phyloP scores from a whole-genome alignment of 2,888 invertebrate genomes.

The Caenorhabditis afra region DNA sequence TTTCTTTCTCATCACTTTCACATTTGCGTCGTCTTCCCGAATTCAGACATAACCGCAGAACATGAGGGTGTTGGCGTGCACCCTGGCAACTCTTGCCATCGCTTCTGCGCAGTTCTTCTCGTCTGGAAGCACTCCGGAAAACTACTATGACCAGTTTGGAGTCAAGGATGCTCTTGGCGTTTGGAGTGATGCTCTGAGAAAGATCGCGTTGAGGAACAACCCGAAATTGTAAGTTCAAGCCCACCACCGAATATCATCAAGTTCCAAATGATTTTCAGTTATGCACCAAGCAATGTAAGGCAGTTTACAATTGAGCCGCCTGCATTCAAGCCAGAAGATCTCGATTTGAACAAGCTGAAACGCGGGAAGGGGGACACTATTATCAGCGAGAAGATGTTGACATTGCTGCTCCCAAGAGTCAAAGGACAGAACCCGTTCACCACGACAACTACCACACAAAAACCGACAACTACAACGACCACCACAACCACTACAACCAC shows the following conservation, averaged over 20 bases:
- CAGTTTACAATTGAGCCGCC: slow-evolving; percentile 59
- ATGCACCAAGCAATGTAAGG: slow-evolving; percentile 36
- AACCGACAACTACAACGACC: slow-evolving; percentile 37
- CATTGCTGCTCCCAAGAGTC: slow-evolving; percentile 66
- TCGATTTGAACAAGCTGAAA: slow-evolving; percentile 52
- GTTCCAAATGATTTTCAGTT: slow-evolving; percentile 23
- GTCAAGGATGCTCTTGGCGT: slow-evolving; percentile 66
- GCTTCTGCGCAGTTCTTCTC: slow-evolving; percentile 56
- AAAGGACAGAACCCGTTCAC: slow-evolving; percentile 65
- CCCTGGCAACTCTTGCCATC: slow-evolving; percentile 34
- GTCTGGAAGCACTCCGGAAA: slow-evolving; percentile 39
- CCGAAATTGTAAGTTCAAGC: slow-evolving; percentile 50
- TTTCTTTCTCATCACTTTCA: slow-evolving; percentile 62
- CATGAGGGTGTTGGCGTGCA: slow-evolving; percentile 57
- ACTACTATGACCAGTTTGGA: slow-evolving; percentile 64
- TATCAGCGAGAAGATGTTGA: slow-evolving; percentile 68
- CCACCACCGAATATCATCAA: neutral
- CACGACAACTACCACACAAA: slow-evolving; percentile 47
- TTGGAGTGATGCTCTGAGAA: slow-evolving; percentile 68
- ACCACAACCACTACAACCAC: slow-evolving; percentile 37
- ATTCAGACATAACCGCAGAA: neutral
- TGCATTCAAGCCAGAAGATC: slow-evolving; percentile 42
- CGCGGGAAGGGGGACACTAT: slow-evolving; percentile 69
- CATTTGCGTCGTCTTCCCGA: slow-evolving; percentile 31
- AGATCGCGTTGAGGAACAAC: slow-evolving; percentile 63